Evolutionary conservation across 1,140 invertebrate species (phyloP), one percentile per base, ranked within the genome.

Genomic region (Dolichoris vasculosae): DNA sequence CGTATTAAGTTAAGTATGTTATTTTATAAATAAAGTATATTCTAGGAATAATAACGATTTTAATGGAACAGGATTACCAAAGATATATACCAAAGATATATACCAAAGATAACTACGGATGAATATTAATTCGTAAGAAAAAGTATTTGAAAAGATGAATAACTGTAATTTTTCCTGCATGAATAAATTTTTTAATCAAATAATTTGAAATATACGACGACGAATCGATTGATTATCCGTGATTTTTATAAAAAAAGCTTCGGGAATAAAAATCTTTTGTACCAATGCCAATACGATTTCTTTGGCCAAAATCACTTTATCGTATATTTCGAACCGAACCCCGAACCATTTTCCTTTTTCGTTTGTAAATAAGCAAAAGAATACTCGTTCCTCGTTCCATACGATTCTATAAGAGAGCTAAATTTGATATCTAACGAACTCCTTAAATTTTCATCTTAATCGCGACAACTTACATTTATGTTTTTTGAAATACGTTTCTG

Each of bases 391-490:
- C 7, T 35, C 0, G 11, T 35, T 69, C 67, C 15, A 40, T 69
- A 17, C 38, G 4, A 13, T 32, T 32, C 2, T 35, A n/a, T n/a
- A n/a, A 23, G 23, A 38, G 2, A 38, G 35, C 13, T 67, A 69
- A 69, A 69, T 69, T 69, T 38, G 4, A 59, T 38, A 46, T 46
- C 11, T 46, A 75, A 46, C 2, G 3, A 75, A 9, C 40, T 75
- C n/a, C 23, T n/a, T 6, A 75, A 75, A n/a, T 46, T 75, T 75
- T 75, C 23, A 75, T 43, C 40, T 46, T 46, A 75, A 46, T 75
- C 38, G 69, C 15, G 11, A 23, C 6, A 73, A 17, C 69, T 26
- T 71, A 17, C 15, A 9, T 32, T 2, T 76, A 32, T 23, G 26
- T 13, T 55, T 63, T 46, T 63, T 0, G 2, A 30, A 30, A n/a